These are phyloP conservation scores for Saccostrea echinata DNA, from an alignment of 1,140 invertebrate species.

Conservation along the genomic window DNA sequence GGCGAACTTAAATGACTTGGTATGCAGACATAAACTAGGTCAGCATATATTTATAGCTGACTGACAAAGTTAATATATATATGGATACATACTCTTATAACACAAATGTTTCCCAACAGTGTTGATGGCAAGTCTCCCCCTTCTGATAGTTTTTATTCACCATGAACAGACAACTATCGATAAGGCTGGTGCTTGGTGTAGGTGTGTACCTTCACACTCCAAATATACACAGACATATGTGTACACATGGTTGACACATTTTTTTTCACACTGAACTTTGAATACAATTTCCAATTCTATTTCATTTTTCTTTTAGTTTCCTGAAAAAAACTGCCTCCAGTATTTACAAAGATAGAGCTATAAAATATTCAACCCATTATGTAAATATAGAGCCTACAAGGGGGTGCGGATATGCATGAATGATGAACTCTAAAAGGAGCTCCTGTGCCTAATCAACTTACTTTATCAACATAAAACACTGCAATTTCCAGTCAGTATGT, in stretches of 20 bases:
- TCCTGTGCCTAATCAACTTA: not conserved
- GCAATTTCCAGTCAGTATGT: not conserved
- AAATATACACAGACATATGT: not conserved
- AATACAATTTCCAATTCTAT: not conserved
- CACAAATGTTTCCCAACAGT: not conserved
- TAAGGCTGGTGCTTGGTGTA: conserved; percentile 5
- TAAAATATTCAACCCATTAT: not conserved
- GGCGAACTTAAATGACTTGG: conserved; percentile 10
- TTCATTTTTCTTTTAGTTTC: too few relatives aligned
- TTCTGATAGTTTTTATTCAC: conserved; percentile 4
- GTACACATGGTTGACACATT: not conserved
- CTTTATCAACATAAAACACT: not conserved
- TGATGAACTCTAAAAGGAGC: not conserved
- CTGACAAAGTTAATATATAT: not conserved
- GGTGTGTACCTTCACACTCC: not conserved
- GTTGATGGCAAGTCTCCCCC: not conserved
- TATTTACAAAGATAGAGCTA: too few relatives aligned
- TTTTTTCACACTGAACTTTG: not conserved
- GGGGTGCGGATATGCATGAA: conserved; percentile 10
- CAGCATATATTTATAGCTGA: conserved; percentile 7
- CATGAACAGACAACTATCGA: not conserved
- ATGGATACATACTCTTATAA: not conserved
- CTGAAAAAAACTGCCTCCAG: too few relatives aligned
- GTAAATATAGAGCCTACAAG: not conserved
- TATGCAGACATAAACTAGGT: not conserved